Evolutionary conservation across 1,140 invertebrate genomes (phyloP).

Genomic region (Reticulitermes speratus): DNA sequence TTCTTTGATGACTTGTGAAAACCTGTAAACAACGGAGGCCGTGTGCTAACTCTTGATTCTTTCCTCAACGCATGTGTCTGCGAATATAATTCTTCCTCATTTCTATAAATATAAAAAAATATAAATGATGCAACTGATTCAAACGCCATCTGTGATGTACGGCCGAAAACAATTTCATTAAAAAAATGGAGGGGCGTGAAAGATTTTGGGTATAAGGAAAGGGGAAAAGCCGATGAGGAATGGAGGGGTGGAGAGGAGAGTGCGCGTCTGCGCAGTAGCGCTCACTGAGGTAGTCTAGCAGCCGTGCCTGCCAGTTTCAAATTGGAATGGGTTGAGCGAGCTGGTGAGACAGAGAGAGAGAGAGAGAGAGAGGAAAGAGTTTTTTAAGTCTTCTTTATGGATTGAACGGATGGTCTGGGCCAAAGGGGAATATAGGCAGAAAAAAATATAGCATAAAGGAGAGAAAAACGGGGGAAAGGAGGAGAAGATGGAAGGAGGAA

Average conservation of each 20-base stretch:
- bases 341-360: background rate
- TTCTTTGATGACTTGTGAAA: background rate
- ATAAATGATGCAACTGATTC: conserved; percentile 10
- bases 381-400: conserved; percentile 23
- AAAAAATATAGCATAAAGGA: conserved; percentile 19
- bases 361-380: background rate
- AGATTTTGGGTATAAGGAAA: conserved; percentile 24
- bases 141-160: conserved; percentile 25
- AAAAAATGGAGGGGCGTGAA: conserved; percentile 21
- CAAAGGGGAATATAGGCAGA: conserved; percentile 15
- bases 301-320: conserved; percentile 13
- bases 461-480: conserved; percentile 20
- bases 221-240: conserved; percentile 2
- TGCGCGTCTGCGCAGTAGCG: conserved; percentile 24
- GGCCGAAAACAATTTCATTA: conserved; percentile 27
- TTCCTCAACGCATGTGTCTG: background rate
- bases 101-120: conserved; percentile 3
- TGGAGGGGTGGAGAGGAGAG: conserved; percentile 9
- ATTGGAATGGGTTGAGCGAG: conserved; percentile 28
- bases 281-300: background rate
- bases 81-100: background rate
- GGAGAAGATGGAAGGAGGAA: conserved; percentile 23
- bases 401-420: conserved; percentile 27
- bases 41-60: background rate
- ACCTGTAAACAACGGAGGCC: background rate